These are phyloP conservation scores for Synodontis membranacea DNA, from an alignment of 2,113 vertebrate species.

Conservation along the genomic window DNA sequence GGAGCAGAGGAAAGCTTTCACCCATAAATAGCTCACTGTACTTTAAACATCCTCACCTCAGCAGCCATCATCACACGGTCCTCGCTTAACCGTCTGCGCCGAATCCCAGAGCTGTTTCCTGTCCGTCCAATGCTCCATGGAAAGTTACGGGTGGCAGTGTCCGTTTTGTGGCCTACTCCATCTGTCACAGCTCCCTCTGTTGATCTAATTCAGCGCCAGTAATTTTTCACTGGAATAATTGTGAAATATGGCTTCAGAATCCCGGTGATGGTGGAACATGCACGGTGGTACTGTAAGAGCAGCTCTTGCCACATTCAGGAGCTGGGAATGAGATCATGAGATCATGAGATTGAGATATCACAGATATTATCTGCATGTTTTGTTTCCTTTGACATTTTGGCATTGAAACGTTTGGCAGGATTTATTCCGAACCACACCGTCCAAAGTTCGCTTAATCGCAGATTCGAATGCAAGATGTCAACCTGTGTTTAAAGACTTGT, in stretches of 20 bases:
- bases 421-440: not conserved
- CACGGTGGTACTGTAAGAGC: too few species aligned
- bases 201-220: conserved; percentile 14
- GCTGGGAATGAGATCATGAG: not conserved
- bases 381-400: not conserved
- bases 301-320: conserved; percentile 1
- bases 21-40: conserved; percentile 62
- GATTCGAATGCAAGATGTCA: not conserved
- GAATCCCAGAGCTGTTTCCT: conserved; percentile 29
- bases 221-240: conserved; percentile 13
- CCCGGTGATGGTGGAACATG: not conserved
- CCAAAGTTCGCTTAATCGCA: not conserved
- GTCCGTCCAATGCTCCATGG: conserved; percentile 13
- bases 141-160: conserved; percentile 24
- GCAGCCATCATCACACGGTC: conserved; percentile 25
- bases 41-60: conserved; percentile 52
- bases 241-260: conserved; percentile 6
- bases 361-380: not conserved
- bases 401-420: not conserved
- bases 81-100: conserved; percentile 42
- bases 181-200: conserved; percentile 30
- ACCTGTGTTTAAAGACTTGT: not conserved
- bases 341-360: not conserved
- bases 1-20: conserved; percentile 55
- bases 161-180: conserved; percentile 14